These are phyloP conservation scores for Perca schrenkii DNA, from an alignment of 2,113 vertebrate species.

Conservation along the genomic window DNA sequence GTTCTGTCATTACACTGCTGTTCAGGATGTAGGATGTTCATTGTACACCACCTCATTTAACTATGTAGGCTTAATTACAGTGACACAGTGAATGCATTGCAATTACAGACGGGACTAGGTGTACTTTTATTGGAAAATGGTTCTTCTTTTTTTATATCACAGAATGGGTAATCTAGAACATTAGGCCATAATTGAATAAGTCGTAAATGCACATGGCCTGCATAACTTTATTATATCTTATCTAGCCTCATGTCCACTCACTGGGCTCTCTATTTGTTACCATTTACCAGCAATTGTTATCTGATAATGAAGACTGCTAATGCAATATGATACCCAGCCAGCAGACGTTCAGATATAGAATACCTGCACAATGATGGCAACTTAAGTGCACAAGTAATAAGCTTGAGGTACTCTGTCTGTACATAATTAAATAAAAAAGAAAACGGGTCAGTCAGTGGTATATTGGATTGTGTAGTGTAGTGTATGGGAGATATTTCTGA, in stretches of 20 bases:
- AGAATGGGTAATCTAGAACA: conserved; percentile 50
- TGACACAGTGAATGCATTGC: conserved; percentile 18
- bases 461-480: conserved; percentile 11
- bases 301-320: conserved; percentile 70
- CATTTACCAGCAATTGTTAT: conserved; percentile 72
- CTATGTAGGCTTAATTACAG: conserved; percentile 48
- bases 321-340: conserved; percentile 55
- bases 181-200: conserved; percentile 61
- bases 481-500: neutral
- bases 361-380: conserved; percentile 47
- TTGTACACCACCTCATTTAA: conserved; percentile 36
- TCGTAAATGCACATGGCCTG: conserved; percentile 41
- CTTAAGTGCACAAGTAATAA: conserved; percentile 42
- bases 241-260: conserved; percentile 62
- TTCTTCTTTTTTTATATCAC: conserved; percentile 61
- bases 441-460: neutral
- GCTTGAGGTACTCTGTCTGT: conserved; percentile 1
- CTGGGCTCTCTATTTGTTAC: conserved; percentile 64
- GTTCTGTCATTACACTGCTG: neutral
- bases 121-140: conserved; percentile 44
- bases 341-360: conserved; percentile 9
- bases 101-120: conserved; percentile 18
- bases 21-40: conserved; percentile 14
- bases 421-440: conserved; percentile 24
- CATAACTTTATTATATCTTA: conserved; percentile 71